A percentile compares a stretch with the other conserved stretches of the same genome.
phyloP scores from a whole-genome alignment of 2,888 invertebrate species.

The Athalia rosae region DNA sequence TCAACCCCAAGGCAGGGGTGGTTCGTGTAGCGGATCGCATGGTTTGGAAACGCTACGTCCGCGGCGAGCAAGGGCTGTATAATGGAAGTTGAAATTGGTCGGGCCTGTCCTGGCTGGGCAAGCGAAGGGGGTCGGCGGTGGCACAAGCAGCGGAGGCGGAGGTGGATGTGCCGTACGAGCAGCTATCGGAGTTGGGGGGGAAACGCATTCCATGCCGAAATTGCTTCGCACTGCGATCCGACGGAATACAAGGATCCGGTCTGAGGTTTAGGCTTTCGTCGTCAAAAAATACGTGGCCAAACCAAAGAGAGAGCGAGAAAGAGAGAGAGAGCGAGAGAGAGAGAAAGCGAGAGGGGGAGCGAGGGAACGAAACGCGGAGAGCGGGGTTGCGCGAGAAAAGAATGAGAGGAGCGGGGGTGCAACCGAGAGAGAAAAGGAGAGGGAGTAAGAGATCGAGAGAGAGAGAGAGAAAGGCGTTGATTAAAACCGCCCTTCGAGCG shows the following conservation, averaged over 20 bases:
- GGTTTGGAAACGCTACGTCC: slow-evolving; percentile 66
- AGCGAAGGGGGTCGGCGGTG: slow-evolving; percentile 55
- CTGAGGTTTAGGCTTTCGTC: slow-evolving; percentile 66
- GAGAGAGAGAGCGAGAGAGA: slow-evolving; percentile 43
- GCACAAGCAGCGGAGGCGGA: slow-evolving; percentile 38
- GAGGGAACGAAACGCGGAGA: slow-evolving; percentile 27
- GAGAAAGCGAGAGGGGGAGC: slow-evolving; percentile 4
- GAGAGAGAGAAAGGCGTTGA: slow-evolving; percentile 67
- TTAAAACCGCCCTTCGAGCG: slow-evolving; percentile 69
- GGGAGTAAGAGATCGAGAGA: slow-evolving; percentile 48
- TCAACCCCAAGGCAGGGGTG: slow-evolving; percentile 30
- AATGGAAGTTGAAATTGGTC: slow-evolving; percentile 74
- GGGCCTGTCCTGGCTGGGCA: slow-evolving; percentile 72
- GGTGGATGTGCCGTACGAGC: slow-evolving; percentile 44
- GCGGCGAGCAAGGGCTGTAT: slow-evolving; percentile 67
- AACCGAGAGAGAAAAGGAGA: slow-evolving; percentile 34
- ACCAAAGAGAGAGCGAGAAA: slow-evolving; percentile 40
- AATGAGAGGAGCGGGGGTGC: slow-evolving; percentile 6
- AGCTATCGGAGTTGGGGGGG: slow-evolving; percentile 65
- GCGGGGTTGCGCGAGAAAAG: slow-evolving; percentile 38
- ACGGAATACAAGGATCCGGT: slow-evolving; percentile 59
- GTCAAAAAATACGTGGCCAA: slow-evolving; percentile 65
- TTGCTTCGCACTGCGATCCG: slow-evolving; percentile 70
- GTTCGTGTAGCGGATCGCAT: slow-evolving; percentile 35
- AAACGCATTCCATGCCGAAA: slow-evolving; percentile 73